Evolutionary conservation across 2,113 vertebrate genomes (phyloP).

Genomic region (cattle (Bos taurus)): ARS-UCD2.0 NC_037330.1:26083001-26083500

Average conservation of each 20-base stretch:
- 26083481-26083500: background rate
- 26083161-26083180: background rate
- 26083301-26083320: too few relatives aligned
- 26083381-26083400: background rate
- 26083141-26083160: background rate
- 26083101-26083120: background rate
- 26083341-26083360: background rate
- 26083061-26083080: background rate
- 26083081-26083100: background rate
- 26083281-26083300: background rate
- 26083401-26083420: background rate
- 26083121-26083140: background rate
- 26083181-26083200: background rate
- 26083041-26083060: background rate
- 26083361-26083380: background rate
- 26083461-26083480: background rate
- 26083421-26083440: background rate
- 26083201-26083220: background rate
- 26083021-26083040: background rate
- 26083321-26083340: background rate
- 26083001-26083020: background rate
- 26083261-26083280: background rate
- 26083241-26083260: background rate
- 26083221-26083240: background rate
- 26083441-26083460: background rate